A percentile compares a stretch with the other conserved stretches of the same genome.
phyloP scores from a whole-genome alignment of 2,113 vertebrate genomes.

The Columba janthina region DNA sequence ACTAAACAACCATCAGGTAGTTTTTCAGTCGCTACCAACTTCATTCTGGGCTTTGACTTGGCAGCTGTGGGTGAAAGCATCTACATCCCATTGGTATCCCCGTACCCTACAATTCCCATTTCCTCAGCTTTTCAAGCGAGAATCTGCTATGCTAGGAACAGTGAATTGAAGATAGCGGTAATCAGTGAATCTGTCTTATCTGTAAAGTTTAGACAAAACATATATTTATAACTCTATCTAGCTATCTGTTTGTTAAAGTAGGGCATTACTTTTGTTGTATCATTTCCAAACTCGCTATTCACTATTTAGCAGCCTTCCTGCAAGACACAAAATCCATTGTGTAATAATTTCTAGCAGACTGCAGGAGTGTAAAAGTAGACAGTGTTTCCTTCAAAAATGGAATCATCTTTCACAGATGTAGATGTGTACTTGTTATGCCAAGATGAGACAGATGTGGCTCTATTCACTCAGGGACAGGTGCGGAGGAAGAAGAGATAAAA shows the following conservation, averaged over 20 bases:
- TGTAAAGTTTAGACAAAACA: background rate
- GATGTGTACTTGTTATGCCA: slow-evolving; percentile 83
- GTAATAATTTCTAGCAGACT: slow-evolving; percentile 71
- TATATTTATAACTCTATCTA: background rate
- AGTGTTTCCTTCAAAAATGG: slow-evolving; percentile 81
- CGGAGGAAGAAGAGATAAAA: slow-evolving; percentile 85
- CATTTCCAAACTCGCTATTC: slow-evolving; percentile 68
- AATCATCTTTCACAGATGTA: slow-evolving; percentile 85
- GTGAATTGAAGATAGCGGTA: slow-evolving; percentile 16
- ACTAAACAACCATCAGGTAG: background rate
- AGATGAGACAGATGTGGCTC: slow-evolving; percentile 88
- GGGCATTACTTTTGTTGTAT: slow-evolving; percentile 61
- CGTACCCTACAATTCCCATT: background rate
- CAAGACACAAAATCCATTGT: slow-evolving; percentile 79
- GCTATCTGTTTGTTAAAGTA: slow-evolving; percentile 2
- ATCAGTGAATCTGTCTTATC: background rate
- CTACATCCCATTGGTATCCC: background rate
- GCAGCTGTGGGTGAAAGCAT: background rate
- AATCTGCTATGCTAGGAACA: background rate
- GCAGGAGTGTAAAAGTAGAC: slow-evolving; percentile 77
- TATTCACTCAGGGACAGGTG: slow-evolving; percentile 87
- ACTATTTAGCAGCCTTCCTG: slow-evolving; percentile 72
- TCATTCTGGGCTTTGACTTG: background rate
- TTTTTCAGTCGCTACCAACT: background rate
- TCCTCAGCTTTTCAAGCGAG: background rate